Conservation (phyloP, 2,888 invertebrate species). For the Rhopalosiphum nymphaeae region DNA sequence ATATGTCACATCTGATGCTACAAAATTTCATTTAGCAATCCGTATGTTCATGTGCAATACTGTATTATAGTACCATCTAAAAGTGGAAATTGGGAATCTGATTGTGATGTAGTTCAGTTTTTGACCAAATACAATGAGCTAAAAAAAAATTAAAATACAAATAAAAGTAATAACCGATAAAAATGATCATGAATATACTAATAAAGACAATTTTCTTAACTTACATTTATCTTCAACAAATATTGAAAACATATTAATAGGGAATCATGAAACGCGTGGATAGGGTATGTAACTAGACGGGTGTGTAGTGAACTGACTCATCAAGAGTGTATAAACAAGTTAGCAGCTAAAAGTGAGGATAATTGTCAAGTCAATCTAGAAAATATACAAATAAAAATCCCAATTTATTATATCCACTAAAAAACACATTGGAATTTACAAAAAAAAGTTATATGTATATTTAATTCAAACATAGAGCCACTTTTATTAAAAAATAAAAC, state of each 20-base stretch:
- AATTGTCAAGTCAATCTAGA: not conserved
- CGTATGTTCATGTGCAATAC: too few species aligned
- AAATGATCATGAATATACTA: not conserved
- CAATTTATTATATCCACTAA: not conserved
- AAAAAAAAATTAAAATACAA: not conserved
- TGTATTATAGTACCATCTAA: too few species aligned
- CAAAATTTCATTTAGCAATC: too few species aligned
- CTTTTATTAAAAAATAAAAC: not conserved
- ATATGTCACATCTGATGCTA: too few species aligned
- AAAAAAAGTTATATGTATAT: not conserved
- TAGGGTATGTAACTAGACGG: not conserved
- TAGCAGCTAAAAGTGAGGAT: not conserved
- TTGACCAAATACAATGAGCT: too few species aligned
- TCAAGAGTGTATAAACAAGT: not conserved
- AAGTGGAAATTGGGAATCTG: too few species aligned
- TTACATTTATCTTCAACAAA: not conserved
- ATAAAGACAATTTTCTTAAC: not conserved
- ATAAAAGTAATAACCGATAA: not conserved
- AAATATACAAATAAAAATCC: constrained; percentile 6
- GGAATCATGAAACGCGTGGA: not conserved
- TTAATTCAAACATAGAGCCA: not conserved
- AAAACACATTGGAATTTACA: not conserved
- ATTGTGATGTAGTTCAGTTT: too few species aligned
- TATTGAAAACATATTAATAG: not conserved
- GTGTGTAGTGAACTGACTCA: not conserved